Conservation (phyloP, 2,113 vertebrate species). For the Loxodonta africana region DNA sequence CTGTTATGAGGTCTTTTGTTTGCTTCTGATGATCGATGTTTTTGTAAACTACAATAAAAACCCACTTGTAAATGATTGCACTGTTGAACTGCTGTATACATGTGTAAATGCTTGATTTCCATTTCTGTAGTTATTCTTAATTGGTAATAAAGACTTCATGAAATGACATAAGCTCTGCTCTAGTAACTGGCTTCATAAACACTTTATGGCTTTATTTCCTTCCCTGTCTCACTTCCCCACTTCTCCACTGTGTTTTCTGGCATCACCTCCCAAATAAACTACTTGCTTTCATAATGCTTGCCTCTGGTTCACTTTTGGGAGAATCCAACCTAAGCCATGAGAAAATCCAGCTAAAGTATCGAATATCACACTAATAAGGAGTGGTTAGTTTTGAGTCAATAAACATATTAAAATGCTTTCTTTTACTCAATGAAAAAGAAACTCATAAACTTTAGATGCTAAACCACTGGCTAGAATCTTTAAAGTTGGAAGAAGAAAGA, state of each 20-base stretch:
- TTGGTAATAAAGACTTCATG: not conserved
- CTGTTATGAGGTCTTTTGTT: not conserved
- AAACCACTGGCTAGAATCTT: conserved; percentile 1
- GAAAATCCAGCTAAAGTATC: conserved; percentile 17
- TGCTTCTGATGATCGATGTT: not conserved
- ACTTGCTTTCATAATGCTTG: conserved; percentile 30
- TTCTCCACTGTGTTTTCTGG: not conserved
- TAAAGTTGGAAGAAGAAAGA: conserved; percentile 42
- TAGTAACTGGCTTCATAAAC: not conserved
- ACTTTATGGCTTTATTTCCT: conserved; percentile 9
- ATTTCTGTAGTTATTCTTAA: conserved; percentile 4
- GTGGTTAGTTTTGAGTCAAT: conserved; percentile 23
- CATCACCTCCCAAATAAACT: conserved; percentile 32
- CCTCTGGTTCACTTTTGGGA: conserved; percentile 20
- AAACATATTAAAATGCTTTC: conserved; percentile 64
- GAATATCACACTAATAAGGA: conserved; percentile 16
- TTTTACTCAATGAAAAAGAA: conserved; percentile 62
- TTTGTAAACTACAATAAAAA: conserved; percentile 12
- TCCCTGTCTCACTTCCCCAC: not conserved
- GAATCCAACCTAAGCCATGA: not conserved
- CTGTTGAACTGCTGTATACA: not conserved
- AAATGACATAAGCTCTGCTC: not conserved
- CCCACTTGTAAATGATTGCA: not conserved
- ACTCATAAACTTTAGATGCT: conserved; percentile 12
- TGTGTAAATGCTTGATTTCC: conserved; percentile 10